These are phyloP conservation scores for Syngnathus acus DNA, from an alignment of 2,797 vertebrate genomes.

Conservation along the genomic window DNA sequence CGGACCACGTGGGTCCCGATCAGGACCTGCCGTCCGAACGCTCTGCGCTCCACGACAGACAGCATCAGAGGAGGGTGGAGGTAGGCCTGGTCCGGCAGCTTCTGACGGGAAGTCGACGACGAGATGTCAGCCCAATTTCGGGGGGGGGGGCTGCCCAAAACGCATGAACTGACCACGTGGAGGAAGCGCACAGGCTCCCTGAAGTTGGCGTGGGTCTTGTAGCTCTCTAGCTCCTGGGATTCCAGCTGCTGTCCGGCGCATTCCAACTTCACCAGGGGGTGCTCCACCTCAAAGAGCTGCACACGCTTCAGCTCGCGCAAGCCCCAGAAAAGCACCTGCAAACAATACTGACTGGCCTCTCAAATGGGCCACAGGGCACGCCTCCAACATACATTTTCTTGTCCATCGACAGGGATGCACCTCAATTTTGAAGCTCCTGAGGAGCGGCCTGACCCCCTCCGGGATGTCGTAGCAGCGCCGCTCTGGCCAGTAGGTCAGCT, in stretches of 20 bases:
- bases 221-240: slow-evolving; percentile 81
- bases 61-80: slow-evolving; percentile 90
- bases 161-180: slow-evolving; percentile 78
- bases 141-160: too few relatives aligned
- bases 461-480: slow-evolving; percentile 75
- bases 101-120: slow-evolving; percentile 57
- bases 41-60: slow-evolving; percentile 83
- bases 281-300: slow-evolving; percentile 87
- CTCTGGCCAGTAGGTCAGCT: slow-evolving; percentile 63
- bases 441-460: slow-evolving; percentile 74
- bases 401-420: slow-evolving; percentile 43
- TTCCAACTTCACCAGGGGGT: slow-evolving; percentile 83
- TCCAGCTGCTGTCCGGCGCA: slow-evolving; percentile 82
- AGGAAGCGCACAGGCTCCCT: slow-evolving; percentile 79
- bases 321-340: slow-evolving; percentile 91
- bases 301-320: slow-evolving; percentile 83
- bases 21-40: slow-evolving; percentile 80
- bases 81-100: slow-evolving; percentile 84
- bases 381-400: too few relatives aligned
- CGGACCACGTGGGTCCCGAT: slow-evolving; percentile 83
- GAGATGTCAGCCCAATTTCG: not conserved
- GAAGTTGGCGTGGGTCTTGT: slow-evolving; percentile 81
- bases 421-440: slow-evolving; percentile 88
- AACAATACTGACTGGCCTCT: not conserved
- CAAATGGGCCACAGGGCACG: too few relatives aligned